These are phyloP conservation scores for Decapterus maruadsi DNA, from an alignment of 2,797 vertebrate species.

Conservation along the genomic window DNA sequence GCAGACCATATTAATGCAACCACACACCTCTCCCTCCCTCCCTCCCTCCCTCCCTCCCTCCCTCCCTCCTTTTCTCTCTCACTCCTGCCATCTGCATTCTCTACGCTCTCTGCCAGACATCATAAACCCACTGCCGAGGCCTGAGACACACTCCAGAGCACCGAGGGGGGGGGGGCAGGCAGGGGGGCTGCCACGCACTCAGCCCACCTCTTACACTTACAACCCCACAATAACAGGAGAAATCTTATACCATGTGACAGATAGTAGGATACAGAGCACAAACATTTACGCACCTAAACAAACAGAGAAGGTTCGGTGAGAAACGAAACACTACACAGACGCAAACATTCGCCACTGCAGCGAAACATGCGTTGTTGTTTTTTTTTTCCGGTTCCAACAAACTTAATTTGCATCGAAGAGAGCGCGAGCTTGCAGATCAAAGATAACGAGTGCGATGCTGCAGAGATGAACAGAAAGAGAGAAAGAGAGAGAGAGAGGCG, in stretches of 20 bases:
- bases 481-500: conserved; percentile 51
- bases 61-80: conserved; percentile 56
- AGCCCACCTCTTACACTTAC: conserved; percentile 43
- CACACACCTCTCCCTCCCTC: conserved; percentile 82
- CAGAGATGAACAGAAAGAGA: conserved; percentile 38
- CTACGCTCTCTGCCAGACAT: conserved; percentile 81
- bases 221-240: conserved; percentile 34
- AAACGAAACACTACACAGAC: conserved; percentile 56
- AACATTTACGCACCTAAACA: conserved; percentile 76
- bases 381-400: conserved; percentile 34
- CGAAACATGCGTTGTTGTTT: conserved; percentile 13
- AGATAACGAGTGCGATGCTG: conserved; percentile 65
- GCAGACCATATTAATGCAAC: conserved; percentile 90
- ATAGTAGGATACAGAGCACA: conserved; percentile 42
- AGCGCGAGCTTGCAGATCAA: conserved; percentile 68
- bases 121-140: conserved; percentile 79
- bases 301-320: conserved; percentile 42
- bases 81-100: conserved; percentile 85
- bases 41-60: conserved; percentile 33
- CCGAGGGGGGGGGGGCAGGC: conserved; percentile 79
- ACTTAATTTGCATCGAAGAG: conserved; percentile 72
- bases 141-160: conserved; percentile 80
- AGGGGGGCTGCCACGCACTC: conserved; percentile 73
- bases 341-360: conserved; percentile 48
- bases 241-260: conserved; percentile 49